These are phyloP conservation scores for Centropyge bicolor DNA, from an alignment of 2,797 vertebrate species.

Conservation along the genomic window DNA sequence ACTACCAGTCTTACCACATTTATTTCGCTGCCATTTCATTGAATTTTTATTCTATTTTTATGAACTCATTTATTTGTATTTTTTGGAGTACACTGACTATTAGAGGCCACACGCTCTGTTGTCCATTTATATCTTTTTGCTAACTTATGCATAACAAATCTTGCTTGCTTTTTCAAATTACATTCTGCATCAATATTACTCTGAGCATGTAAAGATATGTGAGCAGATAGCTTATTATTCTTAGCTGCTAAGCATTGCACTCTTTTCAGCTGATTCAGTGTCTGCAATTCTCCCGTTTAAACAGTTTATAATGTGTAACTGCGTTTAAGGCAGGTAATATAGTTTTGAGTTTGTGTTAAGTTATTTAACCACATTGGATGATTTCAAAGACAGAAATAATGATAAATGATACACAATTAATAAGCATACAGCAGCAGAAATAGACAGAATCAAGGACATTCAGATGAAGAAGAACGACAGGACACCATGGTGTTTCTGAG, in stretches of 20 bases:
- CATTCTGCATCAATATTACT: neutral
- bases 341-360: neutral
- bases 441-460: neutral
- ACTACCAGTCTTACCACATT: no score
- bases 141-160: neutral
- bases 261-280: neutral
- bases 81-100: neutral
- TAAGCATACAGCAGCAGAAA: no score
- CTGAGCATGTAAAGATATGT: neutral
- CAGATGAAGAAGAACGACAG: conserved; percentile 1
- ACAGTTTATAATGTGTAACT: neutral
- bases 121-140: neutral
- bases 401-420: neutral
- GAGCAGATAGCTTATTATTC: neutral
- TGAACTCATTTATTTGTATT: no score
- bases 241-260: neutral
- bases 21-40: no score
- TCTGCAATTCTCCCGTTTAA: neutral
- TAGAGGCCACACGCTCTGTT: neutral
- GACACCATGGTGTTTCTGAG: neutral
- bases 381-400: neutral
- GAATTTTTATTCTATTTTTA: no score
- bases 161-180: neutral
- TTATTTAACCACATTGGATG: neutral
- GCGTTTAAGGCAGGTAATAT: neutral